Evolutionary conservation across 2,113 vertebrate genomes (phyloP).

Genomic region (Pygoscelis antarcticus): DNA sequence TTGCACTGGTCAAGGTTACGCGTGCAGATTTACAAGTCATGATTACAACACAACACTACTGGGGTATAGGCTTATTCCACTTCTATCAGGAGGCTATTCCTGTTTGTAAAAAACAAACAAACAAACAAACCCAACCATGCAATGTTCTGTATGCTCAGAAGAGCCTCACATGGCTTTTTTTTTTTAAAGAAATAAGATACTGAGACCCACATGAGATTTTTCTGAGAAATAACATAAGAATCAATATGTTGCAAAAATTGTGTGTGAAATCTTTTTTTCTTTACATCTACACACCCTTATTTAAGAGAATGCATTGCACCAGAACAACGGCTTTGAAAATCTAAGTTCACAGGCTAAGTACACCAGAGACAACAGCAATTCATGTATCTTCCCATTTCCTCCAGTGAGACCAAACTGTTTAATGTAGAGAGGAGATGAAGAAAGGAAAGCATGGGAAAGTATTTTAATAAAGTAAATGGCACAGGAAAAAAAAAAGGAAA

Average conservation of each 20-base stretch:
- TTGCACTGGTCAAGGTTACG: not conserved
- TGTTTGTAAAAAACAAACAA: not conserved
- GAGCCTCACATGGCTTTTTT: not conserved
- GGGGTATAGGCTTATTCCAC: not conserved
- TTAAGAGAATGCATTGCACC: not conserved
- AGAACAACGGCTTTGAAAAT: not conserved
- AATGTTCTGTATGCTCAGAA: not conserved
- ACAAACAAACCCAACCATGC: no score
- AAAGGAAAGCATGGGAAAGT: not conserved
- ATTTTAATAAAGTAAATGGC: not conserved
- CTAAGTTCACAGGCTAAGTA: not conserved
- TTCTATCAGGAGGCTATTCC: not conserved
- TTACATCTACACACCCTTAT: not conserved
- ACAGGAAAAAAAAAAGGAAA: not conserved
- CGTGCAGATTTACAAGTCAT: not conserved
- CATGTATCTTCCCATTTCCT: not conserved
- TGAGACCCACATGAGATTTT: not conserved
- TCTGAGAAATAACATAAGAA: not conserved
- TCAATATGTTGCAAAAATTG: not conserved
- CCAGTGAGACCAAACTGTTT: not conserved
- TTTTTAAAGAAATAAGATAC: not conserved
- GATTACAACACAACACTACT: not conserved
- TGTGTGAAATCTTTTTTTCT: not conserved
- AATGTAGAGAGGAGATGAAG: not conserved
- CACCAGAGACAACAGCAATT: not conserved